phyloP scores from a whole-genome alignment of 1,140 invertebrate species.

The Psilanteris sp. region DNA sequence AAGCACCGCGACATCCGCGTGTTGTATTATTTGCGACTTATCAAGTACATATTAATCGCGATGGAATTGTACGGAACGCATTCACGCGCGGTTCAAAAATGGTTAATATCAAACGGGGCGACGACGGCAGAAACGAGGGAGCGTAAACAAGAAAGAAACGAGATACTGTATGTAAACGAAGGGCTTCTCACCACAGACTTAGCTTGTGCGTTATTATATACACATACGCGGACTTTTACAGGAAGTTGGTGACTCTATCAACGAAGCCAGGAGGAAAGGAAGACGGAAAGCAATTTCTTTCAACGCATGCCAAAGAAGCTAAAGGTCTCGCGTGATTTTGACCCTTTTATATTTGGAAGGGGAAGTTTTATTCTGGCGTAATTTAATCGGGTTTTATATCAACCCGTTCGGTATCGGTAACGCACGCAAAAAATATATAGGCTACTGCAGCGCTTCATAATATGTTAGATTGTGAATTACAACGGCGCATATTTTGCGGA shows the following conservation, averaged over 20 bases:
- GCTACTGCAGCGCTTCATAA: no score
- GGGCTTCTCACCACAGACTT: conserved; percentile 77
- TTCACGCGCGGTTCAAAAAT: no score
- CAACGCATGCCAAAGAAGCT: conserved; percentile 11
- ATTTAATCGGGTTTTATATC: no score
- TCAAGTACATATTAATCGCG: no score
- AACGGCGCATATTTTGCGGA: no score
- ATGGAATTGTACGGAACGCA: no score
- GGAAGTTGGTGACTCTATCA: conserved; percentile 52
- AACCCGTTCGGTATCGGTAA: no score
- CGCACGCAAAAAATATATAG: no score
- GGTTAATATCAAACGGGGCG: conserved; percentile 45
- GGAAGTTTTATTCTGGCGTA: no score
- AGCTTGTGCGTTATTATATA: conserved; percentile 63
- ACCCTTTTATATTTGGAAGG: conserved; percentile 36
- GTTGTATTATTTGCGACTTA: conserved; percentile 16
- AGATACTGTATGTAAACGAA: conserved; percentile 66
- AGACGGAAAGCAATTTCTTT: conserved; percentile 41
- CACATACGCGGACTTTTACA: conserved; percentile 38
- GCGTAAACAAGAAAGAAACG: conserved; percentile 70
- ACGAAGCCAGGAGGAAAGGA: conserved; percentile 49
- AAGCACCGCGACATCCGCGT: conserved; percentile 2
- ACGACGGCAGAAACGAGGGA: conserved; percentile 42
- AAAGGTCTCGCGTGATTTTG: conserved; percentile 38
- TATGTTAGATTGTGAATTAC: no score